Evolutionary conservation across 2,113 vertebrate genomes (phyloP).

Genomic region (Xiphias gladius): DNA sequence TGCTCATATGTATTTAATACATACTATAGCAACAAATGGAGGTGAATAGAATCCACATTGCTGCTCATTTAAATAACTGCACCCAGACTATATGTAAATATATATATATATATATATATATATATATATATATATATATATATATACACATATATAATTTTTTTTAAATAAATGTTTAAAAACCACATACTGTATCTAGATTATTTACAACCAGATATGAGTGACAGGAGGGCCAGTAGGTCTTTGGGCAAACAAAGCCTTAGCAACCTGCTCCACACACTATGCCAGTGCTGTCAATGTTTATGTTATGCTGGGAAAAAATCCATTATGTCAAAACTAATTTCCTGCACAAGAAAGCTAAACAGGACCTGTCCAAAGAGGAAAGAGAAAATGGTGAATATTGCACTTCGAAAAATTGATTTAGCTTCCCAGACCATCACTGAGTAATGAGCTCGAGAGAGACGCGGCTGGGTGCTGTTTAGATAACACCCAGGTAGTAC

Average conservation of each 20-base stretch:
- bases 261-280: slow-evolving; percentile 54
- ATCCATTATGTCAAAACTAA: slow-evolving; percentile 88
- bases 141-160: slow-evolving; percentile 35
- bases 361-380: slow-evolving; percentile 80
- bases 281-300: slow-evolving; percentile 68
- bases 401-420: slow-evolving; percentile 80
- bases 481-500: slow-evolving; percentile 72
- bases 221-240: slow-evolving; percentile 58
- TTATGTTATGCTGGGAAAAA: slow-evolving; percentile 82
- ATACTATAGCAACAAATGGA: slow-evolving; percentile 19
- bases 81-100: slow-evolving; percentile 7
- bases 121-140: slow-evolving; percentile 33
- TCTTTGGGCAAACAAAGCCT: slow-evolving; percentile 76
- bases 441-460: slow-evolving; percentile 75
- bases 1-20: slow-evolving; percentile 32
- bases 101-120: slow-evolving; percentile 34
- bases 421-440: slow-evolving; percentile 74
- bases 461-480: slow-evolving; percentile 67
- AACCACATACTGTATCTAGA: slow-evolving; percentile 37
- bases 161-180: slow-evolving; percentile 39
- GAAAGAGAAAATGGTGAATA: slow-evolving; percentile 82
- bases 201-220: slow-evolving; percentile 68
- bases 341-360: slow-evolving; percentile 84
- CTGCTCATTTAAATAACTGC: slow-evolving; percentile 26
- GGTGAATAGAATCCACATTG: slow-evolving; percentile 7